A percentile compares a stretch with the other conserved stretches of the same genome.
Conservation (phyloP, 2,797 vertebrate species). For the Merluccius polli region DNA sequence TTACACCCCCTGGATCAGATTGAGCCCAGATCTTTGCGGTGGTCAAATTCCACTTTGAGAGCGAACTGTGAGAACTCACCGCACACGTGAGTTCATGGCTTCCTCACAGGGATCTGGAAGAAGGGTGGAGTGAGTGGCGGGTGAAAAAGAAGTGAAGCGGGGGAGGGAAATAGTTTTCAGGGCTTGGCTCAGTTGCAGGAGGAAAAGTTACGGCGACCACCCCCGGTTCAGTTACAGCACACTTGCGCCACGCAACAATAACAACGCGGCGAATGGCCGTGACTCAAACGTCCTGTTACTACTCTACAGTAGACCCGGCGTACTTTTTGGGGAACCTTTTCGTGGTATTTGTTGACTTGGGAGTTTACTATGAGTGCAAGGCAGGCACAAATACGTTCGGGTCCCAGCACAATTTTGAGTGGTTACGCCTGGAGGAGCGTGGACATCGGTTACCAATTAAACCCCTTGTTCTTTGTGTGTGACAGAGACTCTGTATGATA, state of each 20-base stretch:
- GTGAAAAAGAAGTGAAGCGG: slow-evolving; percentile 19
- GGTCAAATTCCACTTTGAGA: slow-evolving; percentile 54
- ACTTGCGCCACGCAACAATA: neutral
- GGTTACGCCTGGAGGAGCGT: slow-evolving; percentile 31
- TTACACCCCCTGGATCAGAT: neutral
- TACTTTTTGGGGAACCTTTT: neutral
- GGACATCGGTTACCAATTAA: slow-evolving; percentile 62
- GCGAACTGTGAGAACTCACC: slow-evolving; percentile 56
- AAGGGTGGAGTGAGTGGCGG: slow-evolving; percentile 47
- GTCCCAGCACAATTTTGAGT: slow-evolving; percentile 10
- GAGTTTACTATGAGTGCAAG: neutral
- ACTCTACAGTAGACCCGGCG: neutral
- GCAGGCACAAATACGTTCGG: slow-evolving; percentile 20
- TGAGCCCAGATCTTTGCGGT: slow-evolving; percentile 15
- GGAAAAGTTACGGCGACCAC: slow-evolving; percentile 37
- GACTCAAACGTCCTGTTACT: neutral
- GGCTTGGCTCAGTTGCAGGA: slow-evolving; percentile 13
- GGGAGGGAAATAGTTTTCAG: slow-evolving; percentile 27
- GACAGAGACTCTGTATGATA: slow-evolving; percentile 43
- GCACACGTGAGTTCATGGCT: slow-evolving; percentile 45
- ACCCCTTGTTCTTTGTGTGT: slow-evolving; percentile 47
- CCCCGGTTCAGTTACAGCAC: slow-evolving; percentile 20
- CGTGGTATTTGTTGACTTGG: neutral
- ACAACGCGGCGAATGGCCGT: neutral
- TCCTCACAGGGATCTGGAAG: slow-evolving; percentile 41